Evolutionary conservation across 2,113 vertebrate species (phyloP), one percentile per base, ranked within the genome.

Genomic region (Muscicapa adusta): DNA sequence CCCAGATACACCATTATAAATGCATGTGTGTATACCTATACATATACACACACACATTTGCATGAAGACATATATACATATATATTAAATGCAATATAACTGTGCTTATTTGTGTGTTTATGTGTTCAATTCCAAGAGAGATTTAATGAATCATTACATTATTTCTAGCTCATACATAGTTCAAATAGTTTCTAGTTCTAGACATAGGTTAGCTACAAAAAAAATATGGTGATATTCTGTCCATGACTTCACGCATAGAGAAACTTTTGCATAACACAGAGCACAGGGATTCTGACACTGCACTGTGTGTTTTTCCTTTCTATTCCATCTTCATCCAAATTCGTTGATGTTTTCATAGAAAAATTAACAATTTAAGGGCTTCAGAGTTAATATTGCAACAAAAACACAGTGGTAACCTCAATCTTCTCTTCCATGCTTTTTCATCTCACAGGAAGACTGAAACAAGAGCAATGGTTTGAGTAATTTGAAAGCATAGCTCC

Each of bases 241-340:
- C 18, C 3, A 8, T 1, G 1, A 33, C 15, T 51, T 74, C 7
- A 4, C 9, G 66, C 5, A 19, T 47, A 45, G 1, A 15, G 12
- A 81, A 54, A 38, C 8, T 34, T 70, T 10, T 48, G 6, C 20
- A 20, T 6, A 60, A 60, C 12, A 40, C 11, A 65, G n/a, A 51
- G 2, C 13, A 45, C 10, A 75, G 7, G 9, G 24, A 62, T 72
- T 56, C 8, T 58, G 23, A 33, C 10, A 73, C 2, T 43, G 2
- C 8, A 40, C 4, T 34, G 9, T 36, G 5, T 5, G 28, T 29
- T 45, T 29, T 76, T 33, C 16, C 4, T 76, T 74, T 72, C 14
- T 56, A 5, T 31, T 68, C 3, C 1, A 6, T 13, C 12, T 50
- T 18, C 10, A 66, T 6, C 3, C 25, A 66, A 51, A 33, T 45